Conservation (phyloP, 2,113 vertebrate genomes). For the Engraulis encrasicolus region DNA sequence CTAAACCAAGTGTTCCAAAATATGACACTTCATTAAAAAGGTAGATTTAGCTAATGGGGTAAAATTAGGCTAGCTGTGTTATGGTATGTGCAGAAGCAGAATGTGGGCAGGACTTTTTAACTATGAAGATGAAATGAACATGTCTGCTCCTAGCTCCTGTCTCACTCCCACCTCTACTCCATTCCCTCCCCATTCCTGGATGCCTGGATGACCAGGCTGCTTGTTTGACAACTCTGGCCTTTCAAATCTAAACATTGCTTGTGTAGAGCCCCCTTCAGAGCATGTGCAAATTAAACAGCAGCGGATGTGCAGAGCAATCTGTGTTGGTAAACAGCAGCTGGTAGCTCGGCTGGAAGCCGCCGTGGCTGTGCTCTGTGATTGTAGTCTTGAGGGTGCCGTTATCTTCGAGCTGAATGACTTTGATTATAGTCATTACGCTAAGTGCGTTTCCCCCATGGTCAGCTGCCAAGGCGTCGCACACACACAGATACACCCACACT, state of each 20-base stretch:
- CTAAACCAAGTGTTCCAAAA: no score
- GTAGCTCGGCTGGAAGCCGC: not conserved
- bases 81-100: no score
- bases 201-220: not conserved
- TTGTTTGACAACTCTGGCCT: not conserved
- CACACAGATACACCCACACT: no score
- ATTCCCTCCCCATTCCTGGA: no score
- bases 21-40: no score
- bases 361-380: not conserved
- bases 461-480: conserved; percentile 2
- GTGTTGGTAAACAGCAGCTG: conserved; percentile 12
- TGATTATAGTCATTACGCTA: conserved; percentile 20
- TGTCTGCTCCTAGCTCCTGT: no score
- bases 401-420: not conserved
- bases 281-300: not conserved
- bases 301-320: conserved; percentile 4
- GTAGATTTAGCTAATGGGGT: no score
- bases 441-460: conserved; percentile 2
- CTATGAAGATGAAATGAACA: no score
- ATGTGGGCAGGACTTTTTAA: no score
- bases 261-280: not conserved
- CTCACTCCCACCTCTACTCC: no score
- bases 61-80: no score
- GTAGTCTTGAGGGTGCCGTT: conserved; percentile 18
- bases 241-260: conserved; percentile 7